These are phyloP conservation scores for Euborellia annulipes DNA, from an alignment of 1,140 invertebrate genomes.

Conservation along the genomic window DNA sequence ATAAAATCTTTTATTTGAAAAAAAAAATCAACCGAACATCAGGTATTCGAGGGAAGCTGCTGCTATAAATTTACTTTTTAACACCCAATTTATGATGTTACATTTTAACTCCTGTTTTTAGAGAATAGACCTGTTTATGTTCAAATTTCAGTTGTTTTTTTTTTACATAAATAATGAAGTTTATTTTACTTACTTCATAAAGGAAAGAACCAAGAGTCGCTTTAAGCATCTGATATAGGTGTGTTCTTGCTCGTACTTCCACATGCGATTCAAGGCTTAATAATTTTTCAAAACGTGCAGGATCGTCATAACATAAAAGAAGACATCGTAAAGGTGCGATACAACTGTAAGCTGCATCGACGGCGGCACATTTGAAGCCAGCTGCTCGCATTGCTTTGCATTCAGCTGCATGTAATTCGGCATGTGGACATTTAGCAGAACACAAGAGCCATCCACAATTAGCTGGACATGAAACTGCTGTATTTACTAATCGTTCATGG, in stretches of 20 bases:
- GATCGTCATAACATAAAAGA: constrained; percentile 11
- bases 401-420: neutral
- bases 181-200: neutral
- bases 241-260: constrained; percentile 9
- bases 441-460: neutral
- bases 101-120: no score
- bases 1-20: no score
- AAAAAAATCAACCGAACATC: no score
- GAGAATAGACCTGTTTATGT: no score
- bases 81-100: no score
- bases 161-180: no score
- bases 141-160: no score
- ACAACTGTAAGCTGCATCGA: constrained; percentile 14
- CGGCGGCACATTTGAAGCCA: constrained; percentile 1
- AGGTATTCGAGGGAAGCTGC: no score
- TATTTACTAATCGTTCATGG: constrained; percentile 11
- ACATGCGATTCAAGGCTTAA: constrained; percentile 12
- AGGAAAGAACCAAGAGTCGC: neutral
- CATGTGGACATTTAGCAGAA: neutral
- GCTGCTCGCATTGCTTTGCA: constrained; percentile 8
- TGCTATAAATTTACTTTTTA: no score
- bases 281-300: constrained; percentile 13
- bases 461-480: neutral
- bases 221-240: constrained; percentile 2
- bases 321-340: constrained; percentile 15